These are phyloP conservation scores for Dromaius novaehollandiae DNA, from an alignment of 2,113 vertebrate species.

Conservation along the genomic window DNA sequence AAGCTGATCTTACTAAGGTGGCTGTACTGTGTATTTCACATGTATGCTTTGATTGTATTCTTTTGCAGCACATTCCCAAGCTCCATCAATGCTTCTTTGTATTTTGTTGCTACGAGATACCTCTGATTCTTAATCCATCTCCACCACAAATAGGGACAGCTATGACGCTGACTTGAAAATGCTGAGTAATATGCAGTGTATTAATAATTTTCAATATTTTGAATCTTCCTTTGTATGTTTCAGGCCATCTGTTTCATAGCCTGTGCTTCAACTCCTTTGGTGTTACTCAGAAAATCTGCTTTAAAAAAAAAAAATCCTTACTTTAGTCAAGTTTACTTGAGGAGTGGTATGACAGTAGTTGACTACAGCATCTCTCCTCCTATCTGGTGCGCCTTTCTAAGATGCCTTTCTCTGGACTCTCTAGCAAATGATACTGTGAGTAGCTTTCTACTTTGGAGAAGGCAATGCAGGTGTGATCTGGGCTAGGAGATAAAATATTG, in stretches of 20 bases:
- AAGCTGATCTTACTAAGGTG: neutral
- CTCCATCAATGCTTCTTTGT: neutral
- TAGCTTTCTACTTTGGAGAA: neutral
- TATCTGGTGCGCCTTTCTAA: neutral
- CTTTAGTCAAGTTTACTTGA: neutral
- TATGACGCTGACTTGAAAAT: neutral
- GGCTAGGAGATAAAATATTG: neutral
- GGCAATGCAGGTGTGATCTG: neutral
- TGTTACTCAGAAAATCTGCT: slow-evolving; percentile 4
- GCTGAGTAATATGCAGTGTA: neutral
- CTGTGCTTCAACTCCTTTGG: neutral
- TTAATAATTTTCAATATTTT: neutral
- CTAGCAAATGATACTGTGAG: neutral
- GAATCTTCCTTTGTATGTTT: neutral
- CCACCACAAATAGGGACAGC: neutral
- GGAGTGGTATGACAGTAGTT: neutral
- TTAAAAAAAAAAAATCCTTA: slow-evolving; percentile 11
- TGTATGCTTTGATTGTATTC: neutral
- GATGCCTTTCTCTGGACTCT: neutral
- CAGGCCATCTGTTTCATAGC: neutral
- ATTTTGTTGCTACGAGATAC: neutral
- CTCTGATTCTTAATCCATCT: neutral
- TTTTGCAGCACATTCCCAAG: neutral
- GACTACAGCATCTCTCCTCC: neutral
- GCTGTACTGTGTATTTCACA: neutral